Evolutionary conservation across 1,140 invertebrate species (phyloP).

Genomic region (Pachyrhynchus sulphureomaculatus): DNA sequence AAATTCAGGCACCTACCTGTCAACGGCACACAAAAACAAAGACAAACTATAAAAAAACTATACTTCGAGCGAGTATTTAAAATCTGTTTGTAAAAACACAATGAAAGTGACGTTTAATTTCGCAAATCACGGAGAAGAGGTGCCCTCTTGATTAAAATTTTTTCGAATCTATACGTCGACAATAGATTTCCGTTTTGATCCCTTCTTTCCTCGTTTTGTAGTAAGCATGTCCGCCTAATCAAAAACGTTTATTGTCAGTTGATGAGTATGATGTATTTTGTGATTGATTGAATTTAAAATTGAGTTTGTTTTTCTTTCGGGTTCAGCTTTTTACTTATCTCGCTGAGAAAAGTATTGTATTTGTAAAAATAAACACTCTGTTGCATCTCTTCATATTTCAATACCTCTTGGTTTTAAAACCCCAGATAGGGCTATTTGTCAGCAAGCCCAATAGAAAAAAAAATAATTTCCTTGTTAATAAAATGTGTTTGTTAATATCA

Average conservation of each 20-base stretch:
- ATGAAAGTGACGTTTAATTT: conserved; percentile 13
- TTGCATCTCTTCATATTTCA: too few relatives aligned
- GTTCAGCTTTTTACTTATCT: too few relatives aligned
- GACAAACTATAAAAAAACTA: too few relatives aligned
- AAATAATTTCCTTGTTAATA: too few relatives aligned
- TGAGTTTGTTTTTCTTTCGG: conserved; percentile 34
- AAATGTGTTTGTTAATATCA: too few relatives aligned
- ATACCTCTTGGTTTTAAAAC: too few relatives aligned
- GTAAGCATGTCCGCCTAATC: conserved; percentile 38
- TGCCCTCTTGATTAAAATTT: conserved; percentile 40
- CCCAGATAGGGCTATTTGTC: too few relatives aligned
- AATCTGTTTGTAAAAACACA: conserved; percentile 8
- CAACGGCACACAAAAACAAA: too few relatives aligned
- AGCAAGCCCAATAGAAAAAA: too few relatives aligned
- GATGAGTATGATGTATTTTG: conserved; percentile 36
- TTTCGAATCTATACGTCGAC: conserved; percentile 36
- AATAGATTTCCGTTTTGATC: conserved; percentile 7
- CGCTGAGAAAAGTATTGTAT: too few relatives aligned
- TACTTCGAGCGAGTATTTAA: background rate
- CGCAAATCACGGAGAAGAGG: conserved; percentile 13
- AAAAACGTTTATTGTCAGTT: conserved; percentile 40
- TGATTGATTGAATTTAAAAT: conserved; percentile 43
- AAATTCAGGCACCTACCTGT: too few relatives aligned
- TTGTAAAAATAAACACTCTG: too few relatives aligned
- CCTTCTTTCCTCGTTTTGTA: conserved; percentile 26